Evolutionary conservation across 2,888 invertebrate species (phyloP), one percentile per base, ranked within the genome.

Genomic region (Morpho deidamia): DNA sequence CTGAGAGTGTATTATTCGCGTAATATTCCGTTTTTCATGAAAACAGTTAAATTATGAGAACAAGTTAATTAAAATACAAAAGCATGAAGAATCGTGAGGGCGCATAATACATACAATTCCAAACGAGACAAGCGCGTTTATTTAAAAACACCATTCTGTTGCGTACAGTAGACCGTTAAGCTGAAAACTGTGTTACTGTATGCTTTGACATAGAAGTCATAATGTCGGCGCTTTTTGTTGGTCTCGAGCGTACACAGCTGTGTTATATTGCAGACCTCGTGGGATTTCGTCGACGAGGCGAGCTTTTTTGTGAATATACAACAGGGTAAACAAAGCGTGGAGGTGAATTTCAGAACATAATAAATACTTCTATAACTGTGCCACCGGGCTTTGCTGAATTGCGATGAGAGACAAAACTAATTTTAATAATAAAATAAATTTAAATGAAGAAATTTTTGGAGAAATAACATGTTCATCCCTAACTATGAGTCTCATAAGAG

Each of bases 291-390:
- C 42, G 38, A 51, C 42, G 42, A 23, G 23, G 37, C 12, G 37
- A 42, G 34, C 38, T 55, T 55, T n/a, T 55, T 46, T 38, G 42
- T 43, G 42, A 50, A 42, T 42, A 43, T 34, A 50, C n/a, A 41
- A 50, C 11, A 45, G 23, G 8, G n/a, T 23, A 32, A 46, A 38
- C 39, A 41, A 34, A 32, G 11, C 37, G 12, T 7, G 33, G 4
- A 7, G 32, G 11, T 32, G n/a, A 45, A 23, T 37, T 8, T 44
- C 9, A 35, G 35, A 11, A 35, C 7, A 35, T 41, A 41, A 41
- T 11, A 41, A 7, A 41, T 23, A 23, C 23, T 23, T 23, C 23
- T 23, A 23, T 23, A 23, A 23, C 23, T 23, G 23, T 23, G 23
- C 23, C 23, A 23, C 2, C 23, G 23, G 23, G 3, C 1, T 23